A percentile compares a stretch with the other conserved stretches of the same genome.
Conservation (phyloP, 2,113 vertebrate genomes). For the Sander vitreus region DNA sequence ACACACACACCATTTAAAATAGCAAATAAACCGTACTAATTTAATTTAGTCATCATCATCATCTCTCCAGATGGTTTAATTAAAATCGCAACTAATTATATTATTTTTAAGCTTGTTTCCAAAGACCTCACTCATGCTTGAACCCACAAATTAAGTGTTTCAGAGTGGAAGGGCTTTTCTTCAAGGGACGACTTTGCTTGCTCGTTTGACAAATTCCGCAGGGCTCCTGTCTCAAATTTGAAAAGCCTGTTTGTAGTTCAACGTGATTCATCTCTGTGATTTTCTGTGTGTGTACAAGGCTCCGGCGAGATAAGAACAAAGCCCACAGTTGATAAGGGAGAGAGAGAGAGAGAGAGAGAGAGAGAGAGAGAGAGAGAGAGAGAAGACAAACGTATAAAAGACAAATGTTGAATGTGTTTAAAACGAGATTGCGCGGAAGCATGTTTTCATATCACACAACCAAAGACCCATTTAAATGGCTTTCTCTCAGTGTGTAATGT, state of each 20-base stretch:
- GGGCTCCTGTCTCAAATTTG: conserved; percentile 19
- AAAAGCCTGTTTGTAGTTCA: conserved; percentile 33
- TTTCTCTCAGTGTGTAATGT: background rate
- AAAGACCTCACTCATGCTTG: conserved; percentile 32
- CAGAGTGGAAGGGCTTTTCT: conserved; percentile 5
- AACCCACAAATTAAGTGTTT: background rate
- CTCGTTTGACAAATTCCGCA: conserved; percentile 33
- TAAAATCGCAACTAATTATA: conserved; percentile 56
- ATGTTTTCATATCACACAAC: conserved; percentile 31
- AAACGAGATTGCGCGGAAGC: conserved; percentile 22
- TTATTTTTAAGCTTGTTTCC: conserved; percentile 53
- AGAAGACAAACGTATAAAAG: conserved; percentile 34
- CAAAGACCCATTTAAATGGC: conserved; percentile 29
- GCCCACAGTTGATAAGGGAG: conserved; percentile 41
- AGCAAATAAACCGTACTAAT: conserved; percentile 59
- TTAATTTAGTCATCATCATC: conserved; percentile 48
- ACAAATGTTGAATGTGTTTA: background rate
- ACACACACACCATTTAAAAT: conserved; percentile 27
- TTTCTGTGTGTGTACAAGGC: conserved; percentile 47
- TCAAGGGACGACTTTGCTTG: conserved; percentile 23
- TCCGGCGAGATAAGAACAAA: conserved; percentile 54
- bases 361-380: background rate
- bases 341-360: conserved; percentile 3
- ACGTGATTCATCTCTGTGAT: conserved; percentile 52
- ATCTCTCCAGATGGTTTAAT: conserved; percentile 65